These are phyloP conservation scores for Rotaria macrura DNA, from an alignment of 2,888 invertebrate genomes.

Conservation along the genomic window DNA sequence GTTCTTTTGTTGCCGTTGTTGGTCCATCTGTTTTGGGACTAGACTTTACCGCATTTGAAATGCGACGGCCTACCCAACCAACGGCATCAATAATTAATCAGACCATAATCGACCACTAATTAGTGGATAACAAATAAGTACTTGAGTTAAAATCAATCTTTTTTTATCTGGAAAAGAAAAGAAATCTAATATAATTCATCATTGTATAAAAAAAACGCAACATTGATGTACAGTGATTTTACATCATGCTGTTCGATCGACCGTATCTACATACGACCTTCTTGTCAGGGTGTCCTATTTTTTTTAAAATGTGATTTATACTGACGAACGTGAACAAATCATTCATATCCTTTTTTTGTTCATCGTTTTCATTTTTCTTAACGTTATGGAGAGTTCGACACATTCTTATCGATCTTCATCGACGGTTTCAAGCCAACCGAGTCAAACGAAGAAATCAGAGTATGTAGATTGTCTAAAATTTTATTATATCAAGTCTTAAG, in stretches of 20 bases:
- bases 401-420: background rate
- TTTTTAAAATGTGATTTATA: background rate
- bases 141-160: background rate
- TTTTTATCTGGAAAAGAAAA: background rate
- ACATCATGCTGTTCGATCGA: background rate
- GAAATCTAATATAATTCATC: background rate
- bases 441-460: background rate
- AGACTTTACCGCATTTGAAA: background rate
- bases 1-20: background rate
- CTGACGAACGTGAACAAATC: background rate
- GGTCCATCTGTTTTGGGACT: background rate
- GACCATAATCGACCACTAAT: background rate
- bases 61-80: background rate
- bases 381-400: background rate
- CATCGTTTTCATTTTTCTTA: background rate
- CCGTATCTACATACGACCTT: background rate
- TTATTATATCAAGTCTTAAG: background rate
- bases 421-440: background rate
- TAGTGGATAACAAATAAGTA: background rate
- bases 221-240: background rate
- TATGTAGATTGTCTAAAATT: background rate
- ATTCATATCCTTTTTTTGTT: background rate
- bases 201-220: background rate
- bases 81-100: background rate
- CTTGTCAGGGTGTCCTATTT: background rate